These are phyloP conservation scores for Mionectes macconnelli DNA, from an alignment of 2,113 vertebrate species.

Conservation along the genomic window DNA sequence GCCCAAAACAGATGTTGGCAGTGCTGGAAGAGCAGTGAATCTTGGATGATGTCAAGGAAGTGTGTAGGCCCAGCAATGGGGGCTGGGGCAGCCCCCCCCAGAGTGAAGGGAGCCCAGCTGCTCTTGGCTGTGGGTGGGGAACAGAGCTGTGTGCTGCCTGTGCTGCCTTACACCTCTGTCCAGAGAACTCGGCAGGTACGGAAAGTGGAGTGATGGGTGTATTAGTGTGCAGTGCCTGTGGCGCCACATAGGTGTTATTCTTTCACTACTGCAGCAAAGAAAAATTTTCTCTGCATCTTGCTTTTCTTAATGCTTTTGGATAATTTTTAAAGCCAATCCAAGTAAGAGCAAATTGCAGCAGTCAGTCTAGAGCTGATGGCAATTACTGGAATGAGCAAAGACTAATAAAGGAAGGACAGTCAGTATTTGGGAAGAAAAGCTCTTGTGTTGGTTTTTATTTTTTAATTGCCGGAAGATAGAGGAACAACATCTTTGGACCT, in stretches of 20 bases:
- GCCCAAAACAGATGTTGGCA: background rate
- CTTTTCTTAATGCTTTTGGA: background rate
- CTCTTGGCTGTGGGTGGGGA: background rate
- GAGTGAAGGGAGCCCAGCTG: background rate
- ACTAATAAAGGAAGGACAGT: background rate
- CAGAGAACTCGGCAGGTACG: background rate
- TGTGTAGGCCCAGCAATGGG: background rate
- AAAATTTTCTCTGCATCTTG: background rate
- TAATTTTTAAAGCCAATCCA: background rate
- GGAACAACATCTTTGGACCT: background rate
- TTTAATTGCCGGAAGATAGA: background rate
- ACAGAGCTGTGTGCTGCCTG: background rate
- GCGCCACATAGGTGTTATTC: accelerated
- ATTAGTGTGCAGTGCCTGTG: accelerated
- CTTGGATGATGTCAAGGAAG: background rate
- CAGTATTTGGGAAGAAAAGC: background rate
- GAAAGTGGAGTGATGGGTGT: accelerated
- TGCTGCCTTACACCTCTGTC: background rate
- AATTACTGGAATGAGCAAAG: background rate
- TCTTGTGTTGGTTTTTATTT: background rate
- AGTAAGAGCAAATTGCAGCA: background rate
- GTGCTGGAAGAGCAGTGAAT: background rate
- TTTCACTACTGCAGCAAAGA: background rate
- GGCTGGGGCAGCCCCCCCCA: background rate
- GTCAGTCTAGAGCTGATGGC: background rate